Evolutionary conservation across 2,888 invertebrate species (phyloP), one percentile per base, ranked within the genome.

Genomic region (Mamestra brassicae): DNA sequence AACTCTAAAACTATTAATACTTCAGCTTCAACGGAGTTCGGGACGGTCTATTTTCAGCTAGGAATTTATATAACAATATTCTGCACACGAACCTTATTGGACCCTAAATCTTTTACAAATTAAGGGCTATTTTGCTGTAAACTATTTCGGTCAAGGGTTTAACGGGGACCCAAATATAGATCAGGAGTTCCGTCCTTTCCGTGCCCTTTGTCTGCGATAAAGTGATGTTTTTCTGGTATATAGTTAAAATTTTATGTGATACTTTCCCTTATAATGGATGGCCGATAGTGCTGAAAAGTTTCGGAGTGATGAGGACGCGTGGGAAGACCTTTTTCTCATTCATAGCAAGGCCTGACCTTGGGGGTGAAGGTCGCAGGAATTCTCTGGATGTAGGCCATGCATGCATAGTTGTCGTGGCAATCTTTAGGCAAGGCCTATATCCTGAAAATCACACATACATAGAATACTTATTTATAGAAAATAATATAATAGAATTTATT

Each of bases 111-210:
- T 65, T 50, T 66, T 13, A 11, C 6, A 66, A 73, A 65, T 65
- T 61, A 62, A 38, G 38, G 10, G n/a, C 50, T 34, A 60, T 58
- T 72, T 80, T 66, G 17, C 38, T 34, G n/a, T 11, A 57, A 72
- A 80, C 65, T 73, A 73, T 73, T 66, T 73, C 10, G 36, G 10
- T 38, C 15, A 54, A 34, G n/a, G 50, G 61, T 57, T 57, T 38
- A 50, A 52, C 11, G 45, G 26, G 6, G 34, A 47, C 62, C 65
- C 45, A 34, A 66, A 71, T 52, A 73, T 66, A 62, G 61, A 73
- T 78, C 73, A 66, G 15, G 52, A 45, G n/a, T 57, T 62, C 65
- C 55, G 50, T 50, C 50, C 61, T 42, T 55, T 42, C 47, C 10
- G 7, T n/a, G 38, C 10, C 58, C 17, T 64, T 38, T 7, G 6